Conservation (phyloP, 2,888 invertebrate species). For the Rotaria magnacalcarata region DNA sequence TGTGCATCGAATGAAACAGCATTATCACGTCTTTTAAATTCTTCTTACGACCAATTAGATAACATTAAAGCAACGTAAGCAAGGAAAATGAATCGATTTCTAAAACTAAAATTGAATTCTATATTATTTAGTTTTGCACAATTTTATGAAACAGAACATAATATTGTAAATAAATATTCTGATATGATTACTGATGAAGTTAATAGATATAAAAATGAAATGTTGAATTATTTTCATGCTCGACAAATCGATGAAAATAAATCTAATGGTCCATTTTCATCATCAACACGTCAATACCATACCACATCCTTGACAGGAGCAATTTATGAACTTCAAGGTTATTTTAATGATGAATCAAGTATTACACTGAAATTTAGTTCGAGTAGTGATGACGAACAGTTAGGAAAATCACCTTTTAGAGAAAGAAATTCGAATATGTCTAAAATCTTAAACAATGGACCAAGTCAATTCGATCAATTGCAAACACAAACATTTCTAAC, state of each 20-base stretch:
- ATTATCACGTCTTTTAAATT: not conserved
- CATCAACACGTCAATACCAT: not conserved
- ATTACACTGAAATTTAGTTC: not conserved
- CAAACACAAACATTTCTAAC: not conserved
- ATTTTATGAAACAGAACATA: not conserved
- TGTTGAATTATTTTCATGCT: not conserved
- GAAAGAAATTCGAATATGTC: not conserved
- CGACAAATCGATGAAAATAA: not conserved
- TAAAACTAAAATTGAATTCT: not conserved
- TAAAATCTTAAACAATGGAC: not conserved
- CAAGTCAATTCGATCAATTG: not conserved
- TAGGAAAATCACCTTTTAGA: not conserved
- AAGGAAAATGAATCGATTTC: not conserved
- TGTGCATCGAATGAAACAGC: conserved; percentile 42
- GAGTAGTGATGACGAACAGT: not conserved
- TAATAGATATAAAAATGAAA: conserved; percentile 31
- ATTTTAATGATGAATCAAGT: not conserved
- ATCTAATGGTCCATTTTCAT: not conserved
- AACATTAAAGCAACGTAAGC: conserved; percentile 39
- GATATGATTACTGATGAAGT: conserved; percentile 28
- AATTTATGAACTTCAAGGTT: not conserved
- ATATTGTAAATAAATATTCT: not conserved
- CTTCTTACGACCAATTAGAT: conserved; percentile 37
- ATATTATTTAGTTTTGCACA: conserved; percentile 31
- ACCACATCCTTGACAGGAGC: not conserved